Evolutionary conservation across 2,888 invertebrate species (phyloP).

Genomic region (Euzetes globulus): DNA sequence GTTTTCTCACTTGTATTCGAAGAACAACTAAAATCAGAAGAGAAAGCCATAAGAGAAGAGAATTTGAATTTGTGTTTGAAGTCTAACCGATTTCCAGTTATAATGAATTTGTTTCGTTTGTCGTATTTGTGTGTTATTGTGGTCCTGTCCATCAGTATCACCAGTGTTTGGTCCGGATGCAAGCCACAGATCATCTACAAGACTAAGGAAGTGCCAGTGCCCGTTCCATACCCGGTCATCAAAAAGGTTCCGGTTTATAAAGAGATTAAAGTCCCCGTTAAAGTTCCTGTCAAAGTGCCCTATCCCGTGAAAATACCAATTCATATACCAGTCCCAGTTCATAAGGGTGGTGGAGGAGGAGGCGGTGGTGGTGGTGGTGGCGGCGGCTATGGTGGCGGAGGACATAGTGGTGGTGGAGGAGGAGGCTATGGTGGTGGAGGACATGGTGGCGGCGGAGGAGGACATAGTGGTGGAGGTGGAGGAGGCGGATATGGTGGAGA

Average conservation of each 20-base stretch:
- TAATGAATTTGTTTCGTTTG: conserved; percentile 1
- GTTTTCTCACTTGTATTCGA: no score
- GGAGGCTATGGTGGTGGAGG: not conserved
- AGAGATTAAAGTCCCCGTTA: not conserved
- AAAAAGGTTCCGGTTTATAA: conserved; percentile 6
- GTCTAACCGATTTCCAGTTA: not conserved
- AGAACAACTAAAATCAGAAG: not conserved
- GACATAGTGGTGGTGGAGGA: not conserved
- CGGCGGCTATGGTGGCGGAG: not conserved
- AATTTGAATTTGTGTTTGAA: not conserved
- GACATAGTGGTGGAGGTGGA: not conserved
- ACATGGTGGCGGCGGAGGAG: no score
- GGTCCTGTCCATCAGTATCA: not conserved
- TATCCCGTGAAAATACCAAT: not conserved
- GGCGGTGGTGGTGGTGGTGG: not conserved
- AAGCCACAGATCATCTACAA: conserved; percentile 12
- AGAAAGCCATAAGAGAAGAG: not conserved
- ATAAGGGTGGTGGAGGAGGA: not conserved
- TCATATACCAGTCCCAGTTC: not conserved
- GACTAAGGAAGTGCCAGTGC: not conserved
- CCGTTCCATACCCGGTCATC: conserved; percentile 17
- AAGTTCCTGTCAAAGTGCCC: not conserved
- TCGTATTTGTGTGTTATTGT: not conserved
- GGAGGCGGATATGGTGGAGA: not conserved
- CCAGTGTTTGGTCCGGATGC: not conserved